phyloP scores from a whole-genome alignment of 2,888 invertebrate genomes.

The Ochropacha duplaris region DNA sequence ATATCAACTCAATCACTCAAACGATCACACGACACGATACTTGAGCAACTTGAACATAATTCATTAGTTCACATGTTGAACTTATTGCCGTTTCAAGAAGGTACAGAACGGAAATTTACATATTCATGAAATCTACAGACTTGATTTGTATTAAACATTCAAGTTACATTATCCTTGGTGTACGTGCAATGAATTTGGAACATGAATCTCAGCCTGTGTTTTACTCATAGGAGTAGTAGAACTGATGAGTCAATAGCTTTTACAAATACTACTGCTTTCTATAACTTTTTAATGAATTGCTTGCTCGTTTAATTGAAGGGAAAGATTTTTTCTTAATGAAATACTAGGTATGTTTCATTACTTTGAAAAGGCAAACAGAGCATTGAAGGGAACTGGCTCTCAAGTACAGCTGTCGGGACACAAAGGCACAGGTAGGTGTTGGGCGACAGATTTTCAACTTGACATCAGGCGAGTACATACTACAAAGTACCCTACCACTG shows the following conservation, averaged over 20 bases:
- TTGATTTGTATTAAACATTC: neutral
- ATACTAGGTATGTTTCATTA: too few species aligned
- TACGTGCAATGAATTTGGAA: neutral
- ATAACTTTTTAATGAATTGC: too few species aligned
- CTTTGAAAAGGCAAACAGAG: too few species aligned
- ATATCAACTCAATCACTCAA: neutral
- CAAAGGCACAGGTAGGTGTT: too few species aligned
- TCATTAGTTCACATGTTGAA: slow-evolving; percentile 3
- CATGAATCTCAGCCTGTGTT: neutral
- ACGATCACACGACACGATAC: neutral
- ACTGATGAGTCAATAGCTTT: neutral
- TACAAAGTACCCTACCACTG: too few species aligned
- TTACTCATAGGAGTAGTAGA: neutral
- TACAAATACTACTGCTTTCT: neutral
- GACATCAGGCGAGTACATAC: too few species aligned
- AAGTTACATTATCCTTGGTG: neutral
- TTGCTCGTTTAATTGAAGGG: too few species aligned
- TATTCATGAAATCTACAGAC: slow-evolving; percentile 2
- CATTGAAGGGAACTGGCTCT: too few species aligned
- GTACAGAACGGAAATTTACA: neutral
- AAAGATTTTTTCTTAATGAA: too few species aligned
- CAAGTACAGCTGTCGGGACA: too few species aligned
- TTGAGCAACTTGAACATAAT: neutral
- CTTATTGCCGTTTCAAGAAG: slow-evolving; percentile 4
- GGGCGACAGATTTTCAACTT: too few species aligned